Evolutionary conservation across 1,140 invertebrate species (phyloP).

Genomic region (Cydia amplana): DNA sequence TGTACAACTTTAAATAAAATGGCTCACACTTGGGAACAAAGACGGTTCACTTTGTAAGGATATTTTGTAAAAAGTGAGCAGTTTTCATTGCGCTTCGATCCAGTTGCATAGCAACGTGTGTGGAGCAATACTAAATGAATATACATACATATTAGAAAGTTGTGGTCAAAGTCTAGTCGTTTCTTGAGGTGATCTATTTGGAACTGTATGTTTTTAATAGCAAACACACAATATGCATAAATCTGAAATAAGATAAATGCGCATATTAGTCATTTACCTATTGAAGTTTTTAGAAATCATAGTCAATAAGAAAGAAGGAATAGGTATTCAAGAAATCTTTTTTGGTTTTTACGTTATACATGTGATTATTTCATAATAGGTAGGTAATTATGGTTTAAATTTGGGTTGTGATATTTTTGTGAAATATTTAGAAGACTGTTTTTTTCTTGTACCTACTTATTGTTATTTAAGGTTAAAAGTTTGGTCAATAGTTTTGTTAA

Average conservation of each 20-base stretch:
- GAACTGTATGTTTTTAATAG: not conserved
- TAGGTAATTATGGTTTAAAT: not conserved
- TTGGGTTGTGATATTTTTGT: constrained; percentile 41
- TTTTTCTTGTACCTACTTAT: not conserved
- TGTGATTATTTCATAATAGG: not conserved
- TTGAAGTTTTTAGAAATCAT: not conserved
- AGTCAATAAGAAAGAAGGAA: not conserved
- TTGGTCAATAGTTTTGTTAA: too few relatives aligned
- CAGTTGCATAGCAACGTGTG: not conserved
- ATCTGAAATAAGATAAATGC: not conserved
- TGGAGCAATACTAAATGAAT: not conserved
- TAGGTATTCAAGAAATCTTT: not conserved
- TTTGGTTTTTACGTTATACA: not conserved
- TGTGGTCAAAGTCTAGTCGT: not conserved
- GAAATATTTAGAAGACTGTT: constrained; percentile 36
- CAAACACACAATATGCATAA: not conserved
- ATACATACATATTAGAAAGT: not conserved
- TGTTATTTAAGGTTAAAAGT: not conserved
- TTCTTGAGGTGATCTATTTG: too few relatives aligned
- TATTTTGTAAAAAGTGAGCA: too few relatives aligned
- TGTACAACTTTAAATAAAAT: too few relatives aligned
- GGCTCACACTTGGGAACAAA: not conserved
- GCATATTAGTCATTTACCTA: constrained; percentile 1
- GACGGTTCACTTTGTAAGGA: too few relatives aligned
- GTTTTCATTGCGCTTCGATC: not conserved